Percentiles rank a stretch among this genome's conserved stretches.
Evolutionary conservation across 2,888 invertebrate species (phyloP).

Genomic region (Temnothorax rugatulus): DNA sequence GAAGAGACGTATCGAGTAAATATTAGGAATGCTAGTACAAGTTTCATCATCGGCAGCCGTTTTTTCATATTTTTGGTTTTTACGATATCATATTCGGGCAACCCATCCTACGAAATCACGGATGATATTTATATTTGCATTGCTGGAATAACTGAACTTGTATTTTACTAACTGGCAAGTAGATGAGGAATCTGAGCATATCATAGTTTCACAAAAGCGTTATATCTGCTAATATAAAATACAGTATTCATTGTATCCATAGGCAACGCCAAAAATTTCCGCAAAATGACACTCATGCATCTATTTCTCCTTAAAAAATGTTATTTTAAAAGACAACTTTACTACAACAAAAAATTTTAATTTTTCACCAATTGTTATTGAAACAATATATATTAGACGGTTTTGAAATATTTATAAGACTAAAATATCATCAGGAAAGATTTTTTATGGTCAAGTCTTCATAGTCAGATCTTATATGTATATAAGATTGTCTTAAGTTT

Average conservation of each 20-base stretch:
- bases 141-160: neutral
- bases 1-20: neutral
- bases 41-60: neutral
- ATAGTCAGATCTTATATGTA: no score
- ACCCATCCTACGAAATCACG: neutral
- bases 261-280: neutral
- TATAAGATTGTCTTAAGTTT: no score
- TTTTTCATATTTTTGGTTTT: neutral
- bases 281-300: neutral
- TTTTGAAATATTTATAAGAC: neutral
- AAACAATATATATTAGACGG: neutral
- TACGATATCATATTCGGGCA: neutral
- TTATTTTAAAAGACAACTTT: neutral
- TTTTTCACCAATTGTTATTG: no score
- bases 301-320: neutral
- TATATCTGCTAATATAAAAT: neutral
- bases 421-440: neutral
- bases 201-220: neutral
- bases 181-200: neutral
- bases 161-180: neutral
- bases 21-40: constrained; percentile 20
- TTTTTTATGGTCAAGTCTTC: neutral
- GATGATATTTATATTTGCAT: constrained; percentile 4
- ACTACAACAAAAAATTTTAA: neutral
- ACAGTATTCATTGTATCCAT: neutral